These are phyloP conservation scores for Polydesmus complanatus DNA, from an alignment of 2,888 invertebrate genomes.

Conservation along the genomic window DNA sequence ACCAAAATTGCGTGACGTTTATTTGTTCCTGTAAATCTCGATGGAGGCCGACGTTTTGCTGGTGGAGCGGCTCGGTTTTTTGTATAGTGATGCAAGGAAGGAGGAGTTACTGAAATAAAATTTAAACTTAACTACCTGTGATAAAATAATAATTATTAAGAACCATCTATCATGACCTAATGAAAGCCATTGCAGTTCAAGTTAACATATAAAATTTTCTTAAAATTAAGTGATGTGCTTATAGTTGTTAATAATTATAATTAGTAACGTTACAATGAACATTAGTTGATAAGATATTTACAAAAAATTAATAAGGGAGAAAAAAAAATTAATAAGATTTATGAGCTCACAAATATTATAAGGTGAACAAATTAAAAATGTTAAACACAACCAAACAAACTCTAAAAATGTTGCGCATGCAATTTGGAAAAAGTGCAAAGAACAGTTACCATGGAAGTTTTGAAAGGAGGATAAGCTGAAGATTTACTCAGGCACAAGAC, in stretches of 20 bases:
- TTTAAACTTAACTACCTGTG: too few relatives aligned
- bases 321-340: too few relatives aligned
- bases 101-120: slow-evolving; percentile 17
- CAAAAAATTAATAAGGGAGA: too few relatives aligned
- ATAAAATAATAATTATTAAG: too few relatives aligned
- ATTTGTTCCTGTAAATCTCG: slow-evolving; percentile 1
- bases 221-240: too few relatives aligned
- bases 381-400: background rate
- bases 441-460: slow-evolving; percentile 11
- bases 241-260: too few relatives aligned
- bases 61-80: slow-evolving; percentile 15
- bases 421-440: slow-evolving; percentile 1
- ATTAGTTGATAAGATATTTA: too few relatives aligned
- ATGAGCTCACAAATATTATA: background rate
- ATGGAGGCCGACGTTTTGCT: slow-evolving; percentile 14
- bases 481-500: slow-evolving; percentile 13
- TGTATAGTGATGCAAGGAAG: slow-evolving; percentile 17
- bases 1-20: background rate
- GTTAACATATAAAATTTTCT: too few relatives aligned
- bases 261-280: too few relatives aligned
- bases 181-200: too few relatives aligned
- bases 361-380: background rate
- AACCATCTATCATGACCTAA: too few relatives aligned
- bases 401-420: slow-evolving; percentile 3
- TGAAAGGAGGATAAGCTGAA: slow-evolving; percentile 11